Conservation (phyloP, 2,113 vertebrate genomes). For the Oenanthe melanoleuca region DNA sequence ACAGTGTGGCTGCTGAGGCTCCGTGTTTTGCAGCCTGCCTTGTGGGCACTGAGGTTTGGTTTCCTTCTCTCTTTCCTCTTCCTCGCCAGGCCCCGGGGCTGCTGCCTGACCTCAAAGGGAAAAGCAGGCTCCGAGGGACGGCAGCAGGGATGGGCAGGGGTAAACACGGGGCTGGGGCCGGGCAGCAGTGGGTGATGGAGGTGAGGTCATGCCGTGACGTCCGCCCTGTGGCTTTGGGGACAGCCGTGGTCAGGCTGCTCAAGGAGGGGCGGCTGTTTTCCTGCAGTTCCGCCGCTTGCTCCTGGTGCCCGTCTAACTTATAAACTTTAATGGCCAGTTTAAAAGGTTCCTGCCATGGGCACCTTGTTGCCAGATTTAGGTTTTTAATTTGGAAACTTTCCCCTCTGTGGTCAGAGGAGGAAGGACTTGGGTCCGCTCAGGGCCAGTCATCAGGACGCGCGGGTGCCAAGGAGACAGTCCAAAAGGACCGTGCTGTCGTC, state of each 20-base stretch:
- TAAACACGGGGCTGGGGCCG: slow-evolving; percentile 64
- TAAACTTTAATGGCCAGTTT: slow-evolving; percentile 85
- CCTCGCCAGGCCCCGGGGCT: slow-evolving; percentile 59
- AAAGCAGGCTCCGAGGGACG: slow-evolving; percentile 56
- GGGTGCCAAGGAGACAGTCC: slow-evolving; percentile 73
- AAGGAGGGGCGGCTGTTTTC: slow-evolving; percentile 76
- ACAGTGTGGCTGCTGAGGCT: not conserved
- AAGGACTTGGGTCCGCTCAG: slow-evolving; percentile 73
- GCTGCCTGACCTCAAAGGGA: slow-evolving; percentile 61
- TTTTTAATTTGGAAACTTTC: slow-evolving; percentile 85
- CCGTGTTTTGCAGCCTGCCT: slow-evolving; percentile 64
- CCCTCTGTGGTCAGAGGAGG: slow-evolving; percentile 77
- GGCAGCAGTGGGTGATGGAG: slow-evolving; percentile 66
- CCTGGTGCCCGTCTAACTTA: slow-evolving; percentile 79
- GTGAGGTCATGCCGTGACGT: slow-evolving; percentile 75
- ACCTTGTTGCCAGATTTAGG: slow-evolving; percentile 83
- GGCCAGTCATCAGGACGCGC: slow-evolving; percentile 69
- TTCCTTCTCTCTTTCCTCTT: slow-evolving; percentile 69
- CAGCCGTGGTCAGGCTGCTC: slow-evolving; percentile 75
- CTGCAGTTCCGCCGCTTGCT: slow-evolving; percentile 65
- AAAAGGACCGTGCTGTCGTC: slow-evolving; percentile 62
- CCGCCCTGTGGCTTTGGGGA: slow-evolving; percentile 78
- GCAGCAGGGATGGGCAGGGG: slow-evolving; percentile 42
- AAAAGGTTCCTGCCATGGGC: slow-evolving; percentile 81
- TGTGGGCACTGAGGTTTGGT: slow-evolving; percentile 71